phyloP scores from a whole-genome alignment of 1,140 invertebrate genomes.

The Tachypleus tridentatus region DNA sequence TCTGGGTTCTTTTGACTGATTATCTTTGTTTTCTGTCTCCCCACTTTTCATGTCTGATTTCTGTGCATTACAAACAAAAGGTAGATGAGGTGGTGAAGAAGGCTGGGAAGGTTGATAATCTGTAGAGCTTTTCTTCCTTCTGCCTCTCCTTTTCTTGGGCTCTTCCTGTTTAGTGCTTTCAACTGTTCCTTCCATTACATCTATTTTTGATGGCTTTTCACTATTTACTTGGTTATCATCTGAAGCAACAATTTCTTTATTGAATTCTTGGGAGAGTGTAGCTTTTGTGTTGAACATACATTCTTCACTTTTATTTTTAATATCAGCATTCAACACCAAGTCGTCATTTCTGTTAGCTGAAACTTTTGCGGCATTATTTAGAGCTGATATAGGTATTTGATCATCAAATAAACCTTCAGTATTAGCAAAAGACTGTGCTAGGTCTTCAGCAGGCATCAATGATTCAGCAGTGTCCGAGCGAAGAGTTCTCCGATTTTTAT shows the following conservation, averaged over 20 bases:
- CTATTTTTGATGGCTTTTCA: background rate
- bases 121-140: slow-evolving; percentile 22
- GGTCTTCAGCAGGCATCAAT: background rate
- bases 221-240: background rate
- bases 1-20: slow-evolving; percentile 16
- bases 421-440: too few species aligned
- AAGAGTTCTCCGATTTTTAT: slow-evolving; percentile 13
- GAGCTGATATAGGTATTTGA: too few species aligned
- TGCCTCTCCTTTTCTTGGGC: slow-evolving; percentile 18
- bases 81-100: background rate
- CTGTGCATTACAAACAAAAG: background rate
- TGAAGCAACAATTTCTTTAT: too few species aligned
- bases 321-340: too few species aligned
- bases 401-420: too few species aligned
- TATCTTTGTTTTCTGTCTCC: slow-evolving; percentile 13
- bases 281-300: too few species aligned
- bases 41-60: slow-evolving; percentile 15
- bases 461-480: slow-evolving; percentile 12
- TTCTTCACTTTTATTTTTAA: too few species aligned
- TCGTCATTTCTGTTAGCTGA: too few species aligned
- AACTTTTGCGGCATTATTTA: too few species aligned
- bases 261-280: too few species aligned
- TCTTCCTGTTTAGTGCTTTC: slow-evolving; percentile 8
- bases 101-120: slow-evolving; percentile 3
- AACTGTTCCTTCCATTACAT: background rate